Evolutionary conservation across 2,797 vertebrate genomes (phyloP).

Genomic region (Cephalopachus bancanus): DNA sequence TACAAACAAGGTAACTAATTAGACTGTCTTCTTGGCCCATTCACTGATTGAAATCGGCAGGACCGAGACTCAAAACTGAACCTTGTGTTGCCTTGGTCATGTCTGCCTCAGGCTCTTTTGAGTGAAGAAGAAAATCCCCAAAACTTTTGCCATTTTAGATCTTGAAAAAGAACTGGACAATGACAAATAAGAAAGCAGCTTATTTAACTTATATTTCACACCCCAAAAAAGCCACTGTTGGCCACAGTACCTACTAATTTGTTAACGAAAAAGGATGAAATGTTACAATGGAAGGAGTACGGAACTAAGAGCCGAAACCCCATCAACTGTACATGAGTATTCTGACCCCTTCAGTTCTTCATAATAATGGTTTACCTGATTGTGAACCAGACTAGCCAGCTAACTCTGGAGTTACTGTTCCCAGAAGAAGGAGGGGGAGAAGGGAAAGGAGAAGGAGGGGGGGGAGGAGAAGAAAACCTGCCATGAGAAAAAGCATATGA

Average conservation of each 20-base stretch:
- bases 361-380: neutral
- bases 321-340: too few relatives aligned
- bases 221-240: neutral
- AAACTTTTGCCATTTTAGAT: neutral
- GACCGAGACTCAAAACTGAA: neutral
- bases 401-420: neutral
- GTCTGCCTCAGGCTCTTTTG: neutral
- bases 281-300: neutral
- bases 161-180: neutral
- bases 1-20: neutral
- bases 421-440: neutral
- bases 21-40: neutral
- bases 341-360: neutral
- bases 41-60: neutral
- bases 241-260: neutral
- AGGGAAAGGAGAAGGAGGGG: too few relatives aligned
- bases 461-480: neutral
- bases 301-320: neutral
- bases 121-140: slow-evolving; percentile 10
- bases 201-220: neutral
- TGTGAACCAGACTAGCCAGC: neutral
- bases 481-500: neutral
- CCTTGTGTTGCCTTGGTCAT: neutral
- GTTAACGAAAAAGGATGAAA: neutral
- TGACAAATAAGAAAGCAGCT: neutral